Evolutionary conservation across 1,140 invertebrate species (phyloP).

Genomic region (Camponotus floridanus): DNA sequence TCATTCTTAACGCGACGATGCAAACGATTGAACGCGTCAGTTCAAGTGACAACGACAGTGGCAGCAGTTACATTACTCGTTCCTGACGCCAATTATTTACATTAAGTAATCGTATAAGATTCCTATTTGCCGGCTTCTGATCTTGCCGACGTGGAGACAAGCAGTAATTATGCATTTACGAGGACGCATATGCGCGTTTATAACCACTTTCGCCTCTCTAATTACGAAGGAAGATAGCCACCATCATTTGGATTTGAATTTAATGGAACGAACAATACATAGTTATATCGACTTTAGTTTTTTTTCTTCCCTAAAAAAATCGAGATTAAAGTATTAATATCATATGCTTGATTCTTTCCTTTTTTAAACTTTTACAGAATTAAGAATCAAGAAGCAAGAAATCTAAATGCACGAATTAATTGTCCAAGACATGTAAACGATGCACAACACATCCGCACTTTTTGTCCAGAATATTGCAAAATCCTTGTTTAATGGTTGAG

Average conservation of each 20-base stretch:
- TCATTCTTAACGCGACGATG: not conserved
- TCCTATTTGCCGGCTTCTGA: conserved; percentile 69
- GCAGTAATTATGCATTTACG: conserved; percentile 76
- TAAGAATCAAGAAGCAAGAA: conserved; percentile 35
- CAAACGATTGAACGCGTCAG: conserved; percentile 20
- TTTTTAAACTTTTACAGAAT: not conserved
- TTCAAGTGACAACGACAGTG: not conserved
- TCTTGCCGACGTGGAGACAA: conserved; percentile 73
- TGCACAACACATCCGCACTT: not conserved
- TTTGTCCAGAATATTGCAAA: conserved; percentile 31
- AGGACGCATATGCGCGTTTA: conserved; percentile 57
- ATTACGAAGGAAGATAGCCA: conserved; percentile 68
- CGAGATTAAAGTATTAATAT: not conserved
- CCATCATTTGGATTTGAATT: conserved; percentile 46
- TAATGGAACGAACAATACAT: conserved; percentile 3
- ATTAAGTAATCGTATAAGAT: conserved; percentile 75
- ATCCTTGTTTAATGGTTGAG: conserved; percentile 50
- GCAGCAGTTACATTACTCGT: conserved; percentile 59
- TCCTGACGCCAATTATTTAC: conserved; percentile 72
- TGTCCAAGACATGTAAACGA: not conserved
- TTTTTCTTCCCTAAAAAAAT: not conserved
- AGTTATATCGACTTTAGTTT: not conserved
- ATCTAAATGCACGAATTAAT: conserved; percentile 52
- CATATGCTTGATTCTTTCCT: not conserved
- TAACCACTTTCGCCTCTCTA: conserved; percentile 73